Percentiles rank a stretch among this genome's conserved stretches.
Conservation (phyloP, 2,113 vertebrate genomes). For the Seriola aureovittata region DNA sequence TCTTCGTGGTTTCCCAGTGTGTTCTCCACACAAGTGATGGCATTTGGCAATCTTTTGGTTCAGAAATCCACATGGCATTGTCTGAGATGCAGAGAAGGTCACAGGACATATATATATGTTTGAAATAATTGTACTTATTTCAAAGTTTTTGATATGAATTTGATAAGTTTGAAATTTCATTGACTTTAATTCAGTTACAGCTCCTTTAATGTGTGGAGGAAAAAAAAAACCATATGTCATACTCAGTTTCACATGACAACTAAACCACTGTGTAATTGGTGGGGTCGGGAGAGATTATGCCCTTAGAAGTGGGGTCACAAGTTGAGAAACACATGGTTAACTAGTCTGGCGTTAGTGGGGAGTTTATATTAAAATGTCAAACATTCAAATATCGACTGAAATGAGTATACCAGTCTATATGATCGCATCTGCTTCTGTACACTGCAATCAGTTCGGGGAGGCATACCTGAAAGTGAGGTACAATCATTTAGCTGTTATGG, state of each 20-base stretch:
- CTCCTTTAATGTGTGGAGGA: not conserved
- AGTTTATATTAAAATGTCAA: slow-evolving; percentile 18
- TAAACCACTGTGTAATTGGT: slow-evolving; percentile 22
- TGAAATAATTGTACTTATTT: not conserved
- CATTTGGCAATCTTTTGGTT: not conserved
- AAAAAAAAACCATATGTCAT: slow-evolving; percentile 3
- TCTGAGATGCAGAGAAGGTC: not conserved
- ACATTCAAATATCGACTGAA: slow-evolving; percentile 4
- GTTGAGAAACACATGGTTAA: not conserved
- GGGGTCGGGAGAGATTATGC: slow-evolving; percentile 38
- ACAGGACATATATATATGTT: not conserved
- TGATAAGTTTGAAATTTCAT: not conserved
- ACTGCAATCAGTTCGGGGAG: not conserved
- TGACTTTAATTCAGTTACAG: slow-evolving; percentile 10
- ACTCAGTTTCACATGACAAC: slow-evolving; percentile 23
- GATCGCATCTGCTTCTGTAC: slow-evolving; percentile 17
- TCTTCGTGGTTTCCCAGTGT: not conserved
- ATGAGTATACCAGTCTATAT: slow-evolving; percentile 4
- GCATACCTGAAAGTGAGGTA: slow-evolving; percentile 5
- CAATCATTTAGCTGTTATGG: slow-evolving; percentile 4
- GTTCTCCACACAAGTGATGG: too few species aligned
- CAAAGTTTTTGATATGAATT: not conserved
- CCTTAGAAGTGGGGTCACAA: not conserved
- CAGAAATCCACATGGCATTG: not conserved
- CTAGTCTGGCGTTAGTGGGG: too few species aligned